Base-by-base conservation (phyloP, 1,140 invertebrate genomes). In the Aleiodes sp. region DNA sequence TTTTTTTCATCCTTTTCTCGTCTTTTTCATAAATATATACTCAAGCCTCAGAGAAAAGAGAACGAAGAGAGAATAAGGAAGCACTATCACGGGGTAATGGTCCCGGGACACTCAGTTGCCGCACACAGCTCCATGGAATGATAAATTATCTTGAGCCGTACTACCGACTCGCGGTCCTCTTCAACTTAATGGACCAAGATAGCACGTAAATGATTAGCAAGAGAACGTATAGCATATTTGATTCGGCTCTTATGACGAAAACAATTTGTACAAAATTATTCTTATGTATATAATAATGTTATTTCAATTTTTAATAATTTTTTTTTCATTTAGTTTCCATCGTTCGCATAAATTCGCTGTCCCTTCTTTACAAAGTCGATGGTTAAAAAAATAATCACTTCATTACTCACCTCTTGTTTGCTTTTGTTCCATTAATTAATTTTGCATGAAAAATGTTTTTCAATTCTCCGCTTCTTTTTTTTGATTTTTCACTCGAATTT, bases 91-190 rank as follows among this genome's bases (percentile, higher is more conserved):
- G 8, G 62, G 61, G 52, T 72, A 72, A 70, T 72, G 67, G 67
- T 66, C 52, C 29, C 59, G 63, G 61, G 65, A 72, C 70, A 43
- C 41, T 63, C 59, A n/a, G 65, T 35, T 56, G 26, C 64, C 14
- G 28, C 19, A 19, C 66, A 37, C 4, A 29, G 37, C 46, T 39
- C 57, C 63, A 35, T 60, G 56, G 57, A 70, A 68, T 72, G 71
- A 72, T 72, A 72, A 72, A 72, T 72, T 72, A 72, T 72, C 71
- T 72, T 69, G 33, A 69, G 65, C 71, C 39, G 67, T 64, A 70
- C 71, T 70, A 64, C 71, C 63, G 63, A 72, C 71, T 72, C 57
- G 64, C 70, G 39, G 65, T 68, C 66, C 65, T 72, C 61, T 57
- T 61, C 62, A 62, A 72, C 35, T 67, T 72, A 72, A 72, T 72